phyloP scores from a whole-genome alignment of 2,888 invertebrate species.

The Clistopyga incitator region DNA sequence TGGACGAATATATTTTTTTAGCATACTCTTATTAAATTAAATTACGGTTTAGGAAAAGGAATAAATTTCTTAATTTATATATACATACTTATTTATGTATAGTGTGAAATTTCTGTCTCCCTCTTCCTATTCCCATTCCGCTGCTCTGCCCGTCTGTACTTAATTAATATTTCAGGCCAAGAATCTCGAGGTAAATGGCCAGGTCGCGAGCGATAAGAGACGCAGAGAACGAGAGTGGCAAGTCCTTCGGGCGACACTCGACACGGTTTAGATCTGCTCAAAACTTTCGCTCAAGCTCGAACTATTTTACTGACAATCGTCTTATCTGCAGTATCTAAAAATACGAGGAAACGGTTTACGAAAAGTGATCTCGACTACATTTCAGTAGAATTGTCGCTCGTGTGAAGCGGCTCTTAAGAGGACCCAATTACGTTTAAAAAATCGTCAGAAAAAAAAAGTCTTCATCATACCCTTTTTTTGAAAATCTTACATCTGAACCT shows the following conservation, averaged over 20 bases:
- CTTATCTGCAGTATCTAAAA: background rate
- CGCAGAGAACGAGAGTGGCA: conserved; percentile 15
- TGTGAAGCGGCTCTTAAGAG: background rate
- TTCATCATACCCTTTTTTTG: too few species aligned
- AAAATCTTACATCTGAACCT: too few species aligned
- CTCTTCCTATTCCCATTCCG: background rate
- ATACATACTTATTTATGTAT: too few species aligned
- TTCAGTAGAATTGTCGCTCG: background rate
- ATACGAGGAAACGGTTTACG: background rate
- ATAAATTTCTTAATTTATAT: too few species aligned
- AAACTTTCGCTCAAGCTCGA: conserved; percentile 3
- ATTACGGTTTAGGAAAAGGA: too few species aligned
- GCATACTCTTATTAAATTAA: too few species aligned
- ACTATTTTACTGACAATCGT: background rate
- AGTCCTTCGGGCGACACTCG: conserved; percentile 22
- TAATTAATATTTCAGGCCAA: conserved; percentile 54
- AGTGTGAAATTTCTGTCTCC: background rate
- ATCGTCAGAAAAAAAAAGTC: too few species aligned
- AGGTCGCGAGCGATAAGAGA: conserved; percentile 30
- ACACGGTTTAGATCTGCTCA: conserved; percentile 16
- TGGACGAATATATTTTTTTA: too few species aligned
- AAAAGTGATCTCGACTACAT: background rate
- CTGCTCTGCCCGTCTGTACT: conserved; percentile 9
- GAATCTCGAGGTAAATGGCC: conserved; percentile 52
- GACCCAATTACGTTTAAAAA: too few species aligned